Evolutionary conservation across 2,888 invertebrate species (phyloP).

Genomic region (Agrotis clavis): DNA sequence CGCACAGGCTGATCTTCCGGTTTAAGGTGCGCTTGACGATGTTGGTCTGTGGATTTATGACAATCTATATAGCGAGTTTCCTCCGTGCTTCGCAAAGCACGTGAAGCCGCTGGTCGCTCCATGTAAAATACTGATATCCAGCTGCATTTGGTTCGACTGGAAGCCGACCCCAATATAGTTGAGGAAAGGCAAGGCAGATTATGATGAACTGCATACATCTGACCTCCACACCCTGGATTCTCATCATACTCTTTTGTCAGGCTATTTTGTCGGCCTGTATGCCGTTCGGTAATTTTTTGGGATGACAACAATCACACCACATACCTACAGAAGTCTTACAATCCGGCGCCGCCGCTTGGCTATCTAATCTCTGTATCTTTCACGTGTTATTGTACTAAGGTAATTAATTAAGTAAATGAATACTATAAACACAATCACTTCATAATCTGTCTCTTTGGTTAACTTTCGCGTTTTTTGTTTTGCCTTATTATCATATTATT

Average conservation of each 20-base stretch:
- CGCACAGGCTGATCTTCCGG: too few relatives aligned
- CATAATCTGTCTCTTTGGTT: not conserved
- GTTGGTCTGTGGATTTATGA: too few relatives aligned
- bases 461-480: not conserved
- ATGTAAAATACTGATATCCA: too few relatives aligned
- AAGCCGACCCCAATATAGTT: too few relatives aligned
- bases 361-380: slow-evolving; percentile 20
- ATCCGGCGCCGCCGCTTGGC: not conserved
- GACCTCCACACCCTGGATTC: not conserved
- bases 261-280: not conserved
- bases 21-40: too few relatives aligned
- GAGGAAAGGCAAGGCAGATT: too few relatives aligned
- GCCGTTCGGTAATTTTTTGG: too few relatives aligned
- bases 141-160: too few relatives aligned
- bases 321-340: not conserved
- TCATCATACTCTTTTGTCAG: not conserved
- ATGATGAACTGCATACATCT: not conserved
- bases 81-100: too few relatives aligned
- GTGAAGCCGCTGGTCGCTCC: too few relatives aligned
- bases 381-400: not conserved
- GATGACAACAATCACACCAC: not conserved
- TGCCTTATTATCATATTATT: too few relatives aligned
- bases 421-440: not conserved
- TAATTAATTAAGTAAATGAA: slow-evolving; percentile 2
- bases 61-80: too few relatives aligned